Evolutionary conservation across 2,113 vertebrate genomes (phyloP), one percentile per base, ranked within the genome.

Genomic region (Mus musculus): DNA sequence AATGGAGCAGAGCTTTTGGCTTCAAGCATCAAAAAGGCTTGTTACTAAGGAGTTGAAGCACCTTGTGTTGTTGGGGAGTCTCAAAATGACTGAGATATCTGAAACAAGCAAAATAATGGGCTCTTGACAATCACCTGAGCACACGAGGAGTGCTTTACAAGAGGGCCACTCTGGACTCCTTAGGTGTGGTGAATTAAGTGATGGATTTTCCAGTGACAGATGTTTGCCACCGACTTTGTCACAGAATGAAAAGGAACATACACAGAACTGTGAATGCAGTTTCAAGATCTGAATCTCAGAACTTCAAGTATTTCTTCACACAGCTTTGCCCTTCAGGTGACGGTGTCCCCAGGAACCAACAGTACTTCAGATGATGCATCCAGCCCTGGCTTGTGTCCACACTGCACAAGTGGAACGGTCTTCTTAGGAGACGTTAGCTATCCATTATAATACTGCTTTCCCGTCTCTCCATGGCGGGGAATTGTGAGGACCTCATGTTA

Each of bases 1-100:
- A 98, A 98, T 86, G 97, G 97, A 98, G 97, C 97, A 95, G 97
- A 98, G 98, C 97, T 97, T 98, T 98, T 98, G 98, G 98, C 98
- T 98, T 98, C 95, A 94, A 95, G 96, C 93, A 91, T 98, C 98
- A 97, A 98, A 98, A 97, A 97, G 75, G 93, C 96, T 98, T 97
- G 97, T 97, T 97, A 97, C 96, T 72, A 93, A 52, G 69, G 96
- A 97, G 97, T 98, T 97, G 97, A 97, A 39, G 91, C 39, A 54
- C 75, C 93, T 95, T 71, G 87, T 91, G 88, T 98, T 95, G 76
- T 65, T 26, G 93, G 95, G 95, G 92, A 96, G 98, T 98, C 96
- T 97, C 85, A 97, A 96, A 97, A 91, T 92, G 91, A 89, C 89
- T 69, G 24, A 9, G 69, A 94, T 81, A 36, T 39, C 97, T 97